A percentile compares a stretch with the other conserved stretches of the same genome.
These are phyloP conservation scores for Drosophila novamexicana DNA, from an alignment of 1,140 invertebrate genomes.

Conservation along the genomic window DNA sequence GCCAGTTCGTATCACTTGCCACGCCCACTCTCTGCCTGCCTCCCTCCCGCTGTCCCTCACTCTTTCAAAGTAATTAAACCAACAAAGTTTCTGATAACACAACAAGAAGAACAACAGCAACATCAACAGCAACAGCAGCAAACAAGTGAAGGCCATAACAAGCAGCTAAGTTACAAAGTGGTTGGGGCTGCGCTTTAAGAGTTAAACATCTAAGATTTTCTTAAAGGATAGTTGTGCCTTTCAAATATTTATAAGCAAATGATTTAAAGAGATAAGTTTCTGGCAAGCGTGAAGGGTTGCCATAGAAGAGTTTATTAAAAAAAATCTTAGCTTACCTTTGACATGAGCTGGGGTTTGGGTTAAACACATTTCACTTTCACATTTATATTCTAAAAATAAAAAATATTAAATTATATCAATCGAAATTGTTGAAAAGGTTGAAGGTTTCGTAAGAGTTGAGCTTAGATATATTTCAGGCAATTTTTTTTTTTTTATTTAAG, in stretches of 20 bases:
- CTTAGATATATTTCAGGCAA: too few species aligned
- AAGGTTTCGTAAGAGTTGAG: too few species aligned
- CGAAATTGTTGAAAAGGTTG: neutral
- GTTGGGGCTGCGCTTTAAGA: conserved; percentile 6
- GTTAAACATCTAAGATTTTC: conserved; percentile 13
- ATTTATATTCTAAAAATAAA: neutral
- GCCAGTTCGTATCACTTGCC: conserved; percentile 55
- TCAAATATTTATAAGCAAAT: neutral
- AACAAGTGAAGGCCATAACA: conserved; percentile 23
- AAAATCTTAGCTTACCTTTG: neutral
- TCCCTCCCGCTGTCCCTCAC: conserved; percentile 11
- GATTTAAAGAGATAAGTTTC: conserved; percentile 3
- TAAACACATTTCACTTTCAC: neutral
- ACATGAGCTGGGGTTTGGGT: neutral
- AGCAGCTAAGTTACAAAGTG: neutral
- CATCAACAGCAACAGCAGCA: neutral
- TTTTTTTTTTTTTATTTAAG: too few species aligned
- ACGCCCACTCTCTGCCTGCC: conserved; percentile 1
- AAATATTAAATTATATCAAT: neutral
- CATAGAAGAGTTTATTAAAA: neutral
- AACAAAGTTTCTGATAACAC: conserved; percentile 77
- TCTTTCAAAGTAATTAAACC: conserved; percentile 72
- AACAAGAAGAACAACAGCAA: conserved; percentile 15
- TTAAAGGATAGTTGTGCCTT: conserved; percentile 4
- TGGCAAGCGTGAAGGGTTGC: neutral